These are phyloP conservation scores for Pseudeuparius sepicola DNA, from an alignment of 2,888 invertebrate species.

Conservation along the genomic window DNA sequence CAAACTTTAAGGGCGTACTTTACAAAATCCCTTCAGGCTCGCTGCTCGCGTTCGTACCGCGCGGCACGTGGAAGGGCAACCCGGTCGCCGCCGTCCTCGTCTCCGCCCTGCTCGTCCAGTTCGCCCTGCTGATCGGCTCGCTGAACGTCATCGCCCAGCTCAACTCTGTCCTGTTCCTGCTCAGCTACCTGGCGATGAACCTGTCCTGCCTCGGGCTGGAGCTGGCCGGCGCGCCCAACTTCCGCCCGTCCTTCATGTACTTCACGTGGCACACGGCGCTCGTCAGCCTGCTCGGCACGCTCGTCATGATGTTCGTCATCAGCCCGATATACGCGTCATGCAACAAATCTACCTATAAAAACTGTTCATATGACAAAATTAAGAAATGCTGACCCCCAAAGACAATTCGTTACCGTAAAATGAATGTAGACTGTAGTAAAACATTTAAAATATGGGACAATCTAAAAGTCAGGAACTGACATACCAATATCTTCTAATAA, in stretches of 20 bases:
- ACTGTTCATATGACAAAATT: too few relatives aligned
- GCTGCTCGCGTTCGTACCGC: slow-evolving; percentile 58
- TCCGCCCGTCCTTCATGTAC: slow-evolving; percentile 93
- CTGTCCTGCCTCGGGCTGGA: slow-evolving; percentile 92
- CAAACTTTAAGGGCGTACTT: too few relatives aligned
- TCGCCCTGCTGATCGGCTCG: slow-evolving; percentile 84
- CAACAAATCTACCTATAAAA: too few relatives aligned
- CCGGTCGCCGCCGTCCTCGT: slow-evolving; percentile 73
- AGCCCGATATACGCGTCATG: slow-evolving; percentile 83
- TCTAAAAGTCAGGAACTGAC: too few relatives aligned
- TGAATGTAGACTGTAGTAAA: too few relatives aligned
- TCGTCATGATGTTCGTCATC: slow-evolving; percentile 91
- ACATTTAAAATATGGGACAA: too few relatives aligned
- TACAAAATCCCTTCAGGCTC: too few relatives aligned
- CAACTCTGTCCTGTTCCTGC: slow-evolving; percentile 91
- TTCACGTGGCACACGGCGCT: slow-evolving; percentile 93
- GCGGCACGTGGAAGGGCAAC: slow-evolving; percentile 68
- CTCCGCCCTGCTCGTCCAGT: slow-evolving; percentile 80
- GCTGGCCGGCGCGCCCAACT: slow-evolving; percentile 95
- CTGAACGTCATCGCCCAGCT: slow-evolving; percentile 92
- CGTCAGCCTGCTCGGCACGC: slow-evolving; percentile 73
- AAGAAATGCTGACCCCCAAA: too few relatives aligned
- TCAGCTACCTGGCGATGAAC: slow-evolving; percentile 94
- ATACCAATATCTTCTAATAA: too few relatives aligned
- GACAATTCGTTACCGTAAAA: too few relatives aligned